Evolutionary conservation across 2,113 vertebrate species (phyloP).

Genomic region (Muntiacus reevesi): DNA sequence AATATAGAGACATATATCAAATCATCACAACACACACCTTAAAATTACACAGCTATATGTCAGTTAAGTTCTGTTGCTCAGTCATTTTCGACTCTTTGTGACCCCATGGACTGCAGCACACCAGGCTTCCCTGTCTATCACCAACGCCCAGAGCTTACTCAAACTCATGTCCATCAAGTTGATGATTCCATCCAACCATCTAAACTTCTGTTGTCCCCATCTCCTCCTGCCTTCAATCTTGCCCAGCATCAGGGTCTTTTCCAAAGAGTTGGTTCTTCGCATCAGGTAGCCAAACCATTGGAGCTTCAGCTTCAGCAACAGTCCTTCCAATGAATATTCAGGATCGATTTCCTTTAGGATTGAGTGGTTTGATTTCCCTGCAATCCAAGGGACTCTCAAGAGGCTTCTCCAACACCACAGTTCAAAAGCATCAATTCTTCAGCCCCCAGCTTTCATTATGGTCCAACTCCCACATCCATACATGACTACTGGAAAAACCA

Average conservation of each 20-base stretch:
- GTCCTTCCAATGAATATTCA: background rate
- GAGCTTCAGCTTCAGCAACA: background rate
- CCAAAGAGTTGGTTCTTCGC: background rate
- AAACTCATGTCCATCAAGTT: background rate
- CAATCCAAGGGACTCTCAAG: background rate
- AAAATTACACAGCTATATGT: background rate
- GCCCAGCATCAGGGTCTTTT: background rate
- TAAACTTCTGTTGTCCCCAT: background rate
- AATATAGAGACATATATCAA: background rate
- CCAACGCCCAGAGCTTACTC: background rate
- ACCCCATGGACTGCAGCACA: background rate
- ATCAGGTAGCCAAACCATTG: background rate
- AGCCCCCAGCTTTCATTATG: background rate
- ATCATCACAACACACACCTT: background rate
- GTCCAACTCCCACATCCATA: background rate
- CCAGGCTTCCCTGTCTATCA: background rate
- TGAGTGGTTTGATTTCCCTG: background rate
- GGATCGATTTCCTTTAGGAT: background rate
- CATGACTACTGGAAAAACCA: background rate
- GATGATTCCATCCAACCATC: background rate
- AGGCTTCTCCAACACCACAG: background rate
- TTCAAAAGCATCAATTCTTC: background rate
- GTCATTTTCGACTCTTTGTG: background rate
- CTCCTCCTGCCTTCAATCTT: background rate
- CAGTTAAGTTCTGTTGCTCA: background rate